Conservation (phyloP, 2,113 vertebrate species). For the Trichomycterus rosablanca region DNA sequence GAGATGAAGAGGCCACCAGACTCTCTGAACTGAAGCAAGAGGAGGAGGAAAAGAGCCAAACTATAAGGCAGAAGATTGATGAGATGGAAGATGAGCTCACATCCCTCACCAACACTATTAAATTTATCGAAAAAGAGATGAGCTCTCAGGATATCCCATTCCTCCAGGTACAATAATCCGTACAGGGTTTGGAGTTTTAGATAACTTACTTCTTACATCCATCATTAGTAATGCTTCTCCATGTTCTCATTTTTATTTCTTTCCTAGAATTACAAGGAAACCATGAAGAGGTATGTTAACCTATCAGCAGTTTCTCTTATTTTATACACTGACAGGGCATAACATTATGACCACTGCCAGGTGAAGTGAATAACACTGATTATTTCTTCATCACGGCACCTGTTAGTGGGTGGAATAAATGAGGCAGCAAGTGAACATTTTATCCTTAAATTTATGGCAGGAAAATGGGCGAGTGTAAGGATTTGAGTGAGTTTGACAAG, state of each 20-base stretch:
- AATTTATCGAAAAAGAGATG: constrained; percentile 65
- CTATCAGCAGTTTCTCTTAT: background rate
- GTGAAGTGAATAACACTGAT: no score
- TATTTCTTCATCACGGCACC: no score
- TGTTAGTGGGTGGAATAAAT: no score
- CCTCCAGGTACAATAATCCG: constrained; percentile 59
- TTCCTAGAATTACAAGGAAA: constrained; percentile 69
- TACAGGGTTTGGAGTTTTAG: no score
- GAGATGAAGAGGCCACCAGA: constrained; percentile 62
- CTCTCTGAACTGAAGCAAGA: constrained; percentile 60
- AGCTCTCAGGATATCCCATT: constrained; percentile 57
- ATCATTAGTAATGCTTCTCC: no score
- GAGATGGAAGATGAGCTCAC: constrained; percentile 57
- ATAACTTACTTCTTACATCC: no score
- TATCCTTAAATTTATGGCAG: no score
- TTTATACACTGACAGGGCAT: no score
- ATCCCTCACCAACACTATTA: constrained; percentile 62
- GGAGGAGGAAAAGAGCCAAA: constrained; percentile 55
- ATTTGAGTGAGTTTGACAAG: no score
- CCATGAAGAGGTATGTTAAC: constrained; percentile 60
- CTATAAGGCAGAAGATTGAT: constrained; percentile 57
- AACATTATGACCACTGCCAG: no score
- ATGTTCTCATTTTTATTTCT: constrained; percentile 39
- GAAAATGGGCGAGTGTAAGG: no score
- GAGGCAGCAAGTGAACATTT: no score